phyloP scores from a whole-genome alignment of 2,797 vertebrate species.

The Agapornis canus region DNA sequence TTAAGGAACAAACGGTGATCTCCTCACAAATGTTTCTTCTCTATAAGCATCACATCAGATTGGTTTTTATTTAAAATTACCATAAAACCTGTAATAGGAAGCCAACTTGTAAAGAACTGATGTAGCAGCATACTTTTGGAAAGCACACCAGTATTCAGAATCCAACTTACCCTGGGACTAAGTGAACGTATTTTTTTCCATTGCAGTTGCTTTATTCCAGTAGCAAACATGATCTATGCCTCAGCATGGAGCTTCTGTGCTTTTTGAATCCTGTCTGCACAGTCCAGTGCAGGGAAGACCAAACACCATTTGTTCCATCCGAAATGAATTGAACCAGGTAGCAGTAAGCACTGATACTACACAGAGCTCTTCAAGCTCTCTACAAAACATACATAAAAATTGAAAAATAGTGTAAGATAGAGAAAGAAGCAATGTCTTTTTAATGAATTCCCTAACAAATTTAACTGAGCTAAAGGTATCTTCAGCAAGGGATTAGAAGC shows the following conservation, averaged over 20 bases:
- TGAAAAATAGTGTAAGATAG: neutral
- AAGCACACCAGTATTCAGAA: neutral
- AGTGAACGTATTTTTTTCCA: neutral
- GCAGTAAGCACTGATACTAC: neutral
- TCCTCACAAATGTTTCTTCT: neutral
- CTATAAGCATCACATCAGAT: neutral
- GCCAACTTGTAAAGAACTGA: neutral
- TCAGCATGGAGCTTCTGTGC: neutral
- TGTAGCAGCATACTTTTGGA: neutral
- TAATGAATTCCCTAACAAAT: neutral
- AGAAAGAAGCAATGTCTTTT: neutral
- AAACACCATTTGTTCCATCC: neutral
- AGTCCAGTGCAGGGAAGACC: neutral
- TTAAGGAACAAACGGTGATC: neutral
- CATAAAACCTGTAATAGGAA: neutral
- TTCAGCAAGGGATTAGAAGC: neutral
- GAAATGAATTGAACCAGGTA: neutral
- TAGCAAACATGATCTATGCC: neutral
- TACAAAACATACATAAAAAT: neutral
- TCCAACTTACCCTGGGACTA: neutral
- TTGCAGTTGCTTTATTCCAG: neutral
- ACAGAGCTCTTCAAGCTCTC: neutral
- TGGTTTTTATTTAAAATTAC: neutral
- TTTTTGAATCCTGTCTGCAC: neutral
- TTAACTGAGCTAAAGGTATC: neutral